Evolutionary conservation across 2,113 vertebrate species (phyloP).

Genomic region (Corythornis cristatus): DNA sequence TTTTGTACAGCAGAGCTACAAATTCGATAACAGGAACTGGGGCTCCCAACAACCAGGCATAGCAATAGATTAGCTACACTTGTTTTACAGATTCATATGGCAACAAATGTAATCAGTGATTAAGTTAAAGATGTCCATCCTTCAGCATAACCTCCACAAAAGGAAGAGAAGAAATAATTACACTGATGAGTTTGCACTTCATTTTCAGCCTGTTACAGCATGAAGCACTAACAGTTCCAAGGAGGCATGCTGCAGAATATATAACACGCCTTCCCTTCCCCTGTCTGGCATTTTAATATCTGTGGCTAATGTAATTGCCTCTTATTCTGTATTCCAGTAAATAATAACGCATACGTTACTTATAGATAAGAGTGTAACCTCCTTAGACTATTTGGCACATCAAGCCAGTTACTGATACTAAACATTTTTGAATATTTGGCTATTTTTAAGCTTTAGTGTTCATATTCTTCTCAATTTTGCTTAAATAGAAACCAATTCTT

Average conservation of each 20-base stretch:
- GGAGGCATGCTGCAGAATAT: background rate
- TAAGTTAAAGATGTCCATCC: conserved; percentile 25
- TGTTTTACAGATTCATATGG: background rate
- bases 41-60: background rate
- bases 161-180: conserved; percentile 29
- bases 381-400: background rate
- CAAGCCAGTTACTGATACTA: background rate
- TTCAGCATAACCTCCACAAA: background rate
- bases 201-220: conserved; percentile 58
- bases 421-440: background rate
- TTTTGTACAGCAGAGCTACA: background rate
- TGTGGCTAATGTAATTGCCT: background rate
- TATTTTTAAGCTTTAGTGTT: background rate
- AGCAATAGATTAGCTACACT: conserved; percentile 52
- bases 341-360: background rate
- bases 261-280: background rate
- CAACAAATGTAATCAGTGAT: conserved; percentile 6
- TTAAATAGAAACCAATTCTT: background rate
- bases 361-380: background rate
- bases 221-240: conserved; percentile 2
- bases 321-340: background rate
- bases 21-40: background rate
- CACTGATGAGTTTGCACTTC: conserved; percentile 39
- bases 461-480: background rate
- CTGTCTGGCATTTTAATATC: background rate